phyloP scores from a whole-genome alignment of 2,113 vertebrate species.

The Odocoileus hemionus region DNA sequence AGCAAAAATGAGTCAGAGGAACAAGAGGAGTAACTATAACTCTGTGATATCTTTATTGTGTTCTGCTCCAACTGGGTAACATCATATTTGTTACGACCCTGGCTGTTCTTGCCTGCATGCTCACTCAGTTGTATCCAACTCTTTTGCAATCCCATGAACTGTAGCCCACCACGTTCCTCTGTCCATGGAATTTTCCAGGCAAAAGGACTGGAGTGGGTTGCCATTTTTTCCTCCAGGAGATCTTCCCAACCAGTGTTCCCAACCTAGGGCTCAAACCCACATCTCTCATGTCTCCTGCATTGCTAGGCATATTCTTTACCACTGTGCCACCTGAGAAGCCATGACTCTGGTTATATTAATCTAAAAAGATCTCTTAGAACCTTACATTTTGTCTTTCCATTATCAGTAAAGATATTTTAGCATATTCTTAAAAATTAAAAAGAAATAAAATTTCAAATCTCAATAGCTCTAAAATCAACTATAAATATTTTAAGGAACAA shows the following conservation, averaged over 20 bases:
- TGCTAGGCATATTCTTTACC: neutral
- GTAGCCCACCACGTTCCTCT: neutral
- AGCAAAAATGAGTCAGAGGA: neutral
- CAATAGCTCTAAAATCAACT: neutral
- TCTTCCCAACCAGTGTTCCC: neutral
- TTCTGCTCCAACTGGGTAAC: neutral
- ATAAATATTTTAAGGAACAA: neutral
- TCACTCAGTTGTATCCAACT: neutral
- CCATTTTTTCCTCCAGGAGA: neutral
- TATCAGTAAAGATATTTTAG: neutral
- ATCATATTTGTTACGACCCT: neutral
- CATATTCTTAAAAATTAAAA: neutral
- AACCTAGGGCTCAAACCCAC: neutral
- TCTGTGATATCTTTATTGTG: neutral
- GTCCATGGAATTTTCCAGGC: neutral
- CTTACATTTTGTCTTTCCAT: neutral
- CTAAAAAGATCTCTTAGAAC: neutral
- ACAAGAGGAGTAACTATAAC: neutral
- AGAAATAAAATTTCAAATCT: neutral
- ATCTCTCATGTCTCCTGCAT: neutral
- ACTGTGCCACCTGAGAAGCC: neutral
- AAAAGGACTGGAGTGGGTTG: neutral
- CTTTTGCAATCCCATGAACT: neutral
- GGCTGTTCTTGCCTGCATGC: neutral
- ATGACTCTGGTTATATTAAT: neutral